phyloP scores from a whole-genome alignment of 2,888 invertebrate genomes.

The Ellobium chinense region DNA sequence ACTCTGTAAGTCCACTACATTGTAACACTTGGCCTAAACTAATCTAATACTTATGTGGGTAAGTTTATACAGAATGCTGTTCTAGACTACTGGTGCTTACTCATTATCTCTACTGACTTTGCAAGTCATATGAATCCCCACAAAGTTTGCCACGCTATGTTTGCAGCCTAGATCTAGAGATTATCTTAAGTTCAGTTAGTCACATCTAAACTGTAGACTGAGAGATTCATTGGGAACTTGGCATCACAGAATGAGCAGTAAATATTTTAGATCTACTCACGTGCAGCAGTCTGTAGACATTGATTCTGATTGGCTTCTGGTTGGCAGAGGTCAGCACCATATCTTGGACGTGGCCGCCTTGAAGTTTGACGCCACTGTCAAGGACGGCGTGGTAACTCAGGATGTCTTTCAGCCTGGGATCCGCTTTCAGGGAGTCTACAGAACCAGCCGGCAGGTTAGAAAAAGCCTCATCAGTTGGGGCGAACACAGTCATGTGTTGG shows the following conservation, averaged over 20 bases:
- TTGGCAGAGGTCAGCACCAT: neutral
- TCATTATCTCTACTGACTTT: too few species aligned
- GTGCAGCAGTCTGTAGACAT: neutral
- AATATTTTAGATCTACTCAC: neutral
- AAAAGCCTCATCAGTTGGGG: conserved; percentile 18
- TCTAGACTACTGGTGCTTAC: too few species aligned
- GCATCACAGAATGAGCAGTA: neutral
- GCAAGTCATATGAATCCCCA: too few species aligned
- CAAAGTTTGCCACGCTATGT: too few species aligned
- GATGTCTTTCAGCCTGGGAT: neutral
- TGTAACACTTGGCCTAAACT: too few species aligned
- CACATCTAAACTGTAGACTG: too few species aligned
- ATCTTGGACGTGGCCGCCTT: neutral
- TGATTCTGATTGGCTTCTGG: conserved; percentile 12
- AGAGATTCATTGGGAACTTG: too few species aligned
- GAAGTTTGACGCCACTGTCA: neutral
- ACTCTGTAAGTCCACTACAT: too few species aligned
- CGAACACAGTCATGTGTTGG: conserved; percentile 3
- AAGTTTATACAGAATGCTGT: too few species aligned
- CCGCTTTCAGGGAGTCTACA: conserved; percentile 1
- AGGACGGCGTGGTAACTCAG: conserved; percentile 16
- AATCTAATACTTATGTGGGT: too few species aligned
- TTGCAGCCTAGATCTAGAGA: too few species aligned
- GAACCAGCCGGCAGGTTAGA: neutral
- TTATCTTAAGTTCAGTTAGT: too few species aligned